These are phyloP conservation scores for Hydra vulgaris DNA, from an alignment of 30 jellyfish, hydroid and myxozoan species.

Conservation along the genomic window DNA sequence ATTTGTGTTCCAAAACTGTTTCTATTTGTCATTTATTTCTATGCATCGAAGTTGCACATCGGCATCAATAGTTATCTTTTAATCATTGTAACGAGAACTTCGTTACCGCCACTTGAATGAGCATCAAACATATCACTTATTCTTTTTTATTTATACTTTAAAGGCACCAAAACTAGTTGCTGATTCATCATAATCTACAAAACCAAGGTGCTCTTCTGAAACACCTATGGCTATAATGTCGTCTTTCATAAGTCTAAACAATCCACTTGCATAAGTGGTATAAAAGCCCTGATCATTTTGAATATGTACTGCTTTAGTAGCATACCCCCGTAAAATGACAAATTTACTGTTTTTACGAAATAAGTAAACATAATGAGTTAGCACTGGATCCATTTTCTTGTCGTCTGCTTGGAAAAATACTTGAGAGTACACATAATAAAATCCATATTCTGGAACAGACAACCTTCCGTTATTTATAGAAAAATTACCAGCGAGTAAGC, in stretches of 20 bases:
- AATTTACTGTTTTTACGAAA: constrained; percentile 9
- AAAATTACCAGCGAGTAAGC: constrained; percentile 14
- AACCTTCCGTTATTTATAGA: constrained; percentile 12
- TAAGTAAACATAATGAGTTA: constrained; percentile 27
- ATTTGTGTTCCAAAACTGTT: no score
- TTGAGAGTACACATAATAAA: constrained; percentile 32
- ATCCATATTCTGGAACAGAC: constrained; percentile 30
- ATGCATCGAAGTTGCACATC: not conserved
- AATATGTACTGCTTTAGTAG: constrained; percentile 25
- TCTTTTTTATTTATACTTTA: constrained; percentile 6
- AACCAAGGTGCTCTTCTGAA: constrained; percentile 9
- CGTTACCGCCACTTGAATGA: not conserved
- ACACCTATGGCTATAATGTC: constrained; percentile 40
- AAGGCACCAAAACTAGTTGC: constrained; percentile 39
- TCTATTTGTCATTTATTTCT: not conserved
- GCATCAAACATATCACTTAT: no score
- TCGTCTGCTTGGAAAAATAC: constrained; percentile 43
- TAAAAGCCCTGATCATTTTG: constrained; percentile 13
- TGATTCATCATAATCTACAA: constrained; percentile 30
- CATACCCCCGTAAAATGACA: constrained; percentile 20
- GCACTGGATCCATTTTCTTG: constrained; percentile 19
- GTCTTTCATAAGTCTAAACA: constrained; percentile 31
- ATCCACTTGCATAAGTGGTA: constrained; percentile 29
- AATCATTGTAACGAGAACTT: no score
- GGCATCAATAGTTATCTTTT: not conserved